Evolutionary conservation across 64 coral and sea anemone genomes (phyloP).

Genomic region (Dendrophyllia cribrosa): DNA sequence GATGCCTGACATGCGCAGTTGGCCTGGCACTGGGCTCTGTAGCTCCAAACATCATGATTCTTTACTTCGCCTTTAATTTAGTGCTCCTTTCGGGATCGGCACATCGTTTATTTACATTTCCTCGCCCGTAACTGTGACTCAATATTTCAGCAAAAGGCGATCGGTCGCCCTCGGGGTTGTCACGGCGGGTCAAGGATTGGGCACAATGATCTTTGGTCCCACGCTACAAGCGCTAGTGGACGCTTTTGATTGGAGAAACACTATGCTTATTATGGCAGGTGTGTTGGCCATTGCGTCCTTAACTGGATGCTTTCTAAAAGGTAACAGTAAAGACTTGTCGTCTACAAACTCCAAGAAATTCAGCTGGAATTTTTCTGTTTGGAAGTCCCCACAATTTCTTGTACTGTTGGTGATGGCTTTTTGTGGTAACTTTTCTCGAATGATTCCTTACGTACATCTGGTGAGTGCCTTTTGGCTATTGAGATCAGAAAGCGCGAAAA

Average conservation of each 20-base stretch:
- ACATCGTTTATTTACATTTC: slow-evolving; percentile 9
- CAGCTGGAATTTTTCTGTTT: not conserved
- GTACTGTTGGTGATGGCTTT: not conserved
- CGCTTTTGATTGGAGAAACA: slow-evolving; percentile 12
- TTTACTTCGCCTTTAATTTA: slow-evolving; percentile 1
- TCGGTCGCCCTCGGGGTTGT: slow-evolving; percentile 24
- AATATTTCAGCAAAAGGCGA: slow-evolving; percentile 9
- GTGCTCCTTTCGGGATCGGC: slow-evolving; percentile 15
- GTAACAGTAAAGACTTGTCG: not conserved
- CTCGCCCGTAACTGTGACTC: not conserved
- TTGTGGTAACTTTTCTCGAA: not conserved
- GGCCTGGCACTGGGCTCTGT: not conserved
- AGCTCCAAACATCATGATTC: not conserved
- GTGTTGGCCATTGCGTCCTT: not conserved
- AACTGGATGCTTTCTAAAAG: slow-evolving; percentile 6
- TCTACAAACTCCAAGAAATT: not conserved
- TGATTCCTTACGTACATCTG: slow-evolving; percentile 31
- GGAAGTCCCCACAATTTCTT: slow-evolving; percentile 6
- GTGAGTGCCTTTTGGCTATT: not conserved
- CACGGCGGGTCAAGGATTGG: slow-evolving; percentile 18
- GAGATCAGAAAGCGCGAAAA: no score
- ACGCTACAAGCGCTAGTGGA: not conserved
- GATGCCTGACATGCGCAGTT: not conserved
- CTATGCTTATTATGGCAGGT: slow-evolving; percentile 13
- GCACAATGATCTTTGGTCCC: slow-evolving; percentile 33